Evolutionary conservation across 23 tunicate species (phyloP).

Genomic region (Ascidia mentula): DNA sequence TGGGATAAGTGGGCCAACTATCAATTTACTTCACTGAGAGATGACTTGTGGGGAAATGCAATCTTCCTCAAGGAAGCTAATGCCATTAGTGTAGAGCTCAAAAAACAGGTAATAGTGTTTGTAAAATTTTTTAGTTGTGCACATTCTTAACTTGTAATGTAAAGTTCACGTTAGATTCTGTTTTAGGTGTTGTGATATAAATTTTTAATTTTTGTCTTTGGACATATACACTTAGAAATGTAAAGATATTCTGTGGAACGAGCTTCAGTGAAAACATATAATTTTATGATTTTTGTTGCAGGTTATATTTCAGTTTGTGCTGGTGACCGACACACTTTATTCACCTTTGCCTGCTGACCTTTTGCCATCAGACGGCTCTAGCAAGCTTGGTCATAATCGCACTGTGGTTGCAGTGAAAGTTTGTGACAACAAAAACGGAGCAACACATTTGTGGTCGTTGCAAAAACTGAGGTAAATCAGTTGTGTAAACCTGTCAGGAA

Average conservation of each 20-base stretch:
- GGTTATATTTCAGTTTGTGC: slow-evolving; percentile 90
- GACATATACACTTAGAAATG: not conserved
- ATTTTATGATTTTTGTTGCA: not conserved
- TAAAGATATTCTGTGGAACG: not conserved
- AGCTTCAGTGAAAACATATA: not conserved
- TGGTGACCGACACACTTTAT: slow-evolving; percentile 77
- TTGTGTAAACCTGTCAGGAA: no score
- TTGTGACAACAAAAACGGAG: slow-evolving; percentile 74
- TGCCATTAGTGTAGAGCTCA: slow-evolving; percentile 94
- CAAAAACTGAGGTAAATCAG: slow-evolving; percentile 57
- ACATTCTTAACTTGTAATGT: not conserved
- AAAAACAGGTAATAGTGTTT: slow-evolving; percentile 91
- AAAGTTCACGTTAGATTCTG: not conserved
- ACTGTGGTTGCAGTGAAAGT: slow-evolving; percentile 91
- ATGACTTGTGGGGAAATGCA: slow-evolving; percentile 96
- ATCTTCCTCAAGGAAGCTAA: slow-evolving; percentile 93
- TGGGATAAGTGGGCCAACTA: slow-evolving; percentile 77
- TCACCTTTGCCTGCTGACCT: slow-evolving; percentile 84
- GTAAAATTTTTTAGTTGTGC: not conserved
- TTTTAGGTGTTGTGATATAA: not conserved
- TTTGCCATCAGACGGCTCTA: slow-evolving; percentile 34
- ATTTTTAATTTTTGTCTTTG: not conserved
- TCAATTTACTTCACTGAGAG: slow-evolving; percentile 92
- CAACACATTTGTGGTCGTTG: slow-evolving; percentile 88
- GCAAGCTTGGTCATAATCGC: slow-evolving; percentile 40